Evolutionary conservation across 2,797 vertebrate genomes (phyloP).

Genomic region (Lepidocolaptes lacrymiger): DNA sequence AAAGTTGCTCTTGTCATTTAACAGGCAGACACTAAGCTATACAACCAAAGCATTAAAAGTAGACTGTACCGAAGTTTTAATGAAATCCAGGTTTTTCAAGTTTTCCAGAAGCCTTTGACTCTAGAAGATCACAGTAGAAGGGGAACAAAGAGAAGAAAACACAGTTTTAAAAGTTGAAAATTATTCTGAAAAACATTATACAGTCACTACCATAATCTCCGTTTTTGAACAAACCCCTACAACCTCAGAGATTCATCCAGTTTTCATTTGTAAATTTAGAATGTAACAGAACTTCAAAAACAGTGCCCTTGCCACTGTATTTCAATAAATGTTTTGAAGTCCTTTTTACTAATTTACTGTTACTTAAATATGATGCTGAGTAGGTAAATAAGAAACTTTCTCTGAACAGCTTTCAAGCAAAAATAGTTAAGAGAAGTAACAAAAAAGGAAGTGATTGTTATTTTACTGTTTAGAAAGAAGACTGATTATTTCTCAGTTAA

Average conservation of each 20-base stretch:
- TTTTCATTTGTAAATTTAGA: background rate
- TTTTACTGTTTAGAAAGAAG: background rate
- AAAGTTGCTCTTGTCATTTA: background rate
- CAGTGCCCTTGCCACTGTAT: background rate
- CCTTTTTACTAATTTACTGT: background rate
- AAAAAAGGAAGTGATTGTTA: background rate
- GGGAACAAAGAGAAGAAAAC: background rate
- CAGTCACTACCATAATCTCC: background rate
- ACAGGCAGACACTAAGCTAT: background rate
- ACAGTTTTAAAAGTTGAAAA: background rate
- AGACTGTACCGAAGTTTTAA: slow-evolving; percentile 89
- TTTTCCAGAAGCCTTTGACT: slow-evolving; percentile 89
- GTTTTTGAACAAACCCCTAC: background rate
- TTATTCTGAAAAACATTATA: background rate
- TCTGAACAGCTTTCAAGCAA: background rate
- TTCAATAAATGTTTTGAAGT: background rate
- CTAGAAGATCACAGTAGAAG: slow-evolving; percentile 73
- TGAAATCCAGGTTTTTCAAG: slow-evolving; percentile 86
- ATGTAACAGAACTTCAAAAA: background rate
- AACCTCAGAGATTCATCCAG: background rate
- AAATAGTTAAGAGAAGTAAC: background rate
- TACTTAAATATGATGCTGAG: accelerated
- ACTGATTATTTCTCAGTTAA: background rate
- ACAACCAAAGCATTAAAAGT: background rate
- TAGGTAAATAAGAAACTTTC: background rate